Conservation (phyloP, 92 coral and sea anemone species). For the Phenganax subtilis region DNA sequence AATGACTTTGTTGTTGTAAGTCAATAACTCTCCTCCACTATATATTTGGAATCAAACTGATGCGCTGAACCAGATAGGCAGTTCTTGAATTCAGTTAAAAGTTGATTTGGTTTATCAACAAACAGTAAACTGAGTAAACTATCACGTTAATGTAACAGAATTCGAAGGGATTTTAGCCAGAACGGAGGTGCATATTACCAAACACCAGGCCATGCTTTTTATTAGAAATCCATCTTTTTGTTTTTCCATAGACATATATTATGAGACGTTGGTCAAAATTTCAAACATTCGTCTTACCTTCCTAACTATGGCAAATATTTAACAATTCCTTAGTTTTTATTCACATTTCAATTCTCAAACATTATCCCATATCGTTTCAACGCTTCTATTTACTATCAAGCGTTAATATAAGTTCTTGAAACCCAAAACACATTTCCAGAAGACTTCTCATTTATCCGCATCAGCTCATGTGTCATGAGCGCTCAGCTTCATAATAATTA, state of each 20-base stretch:
- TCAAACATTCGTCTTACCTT: conserved; percentile 14
- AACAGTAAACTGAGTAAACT: too few relatives aligned
- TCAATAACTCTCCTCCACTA: too few relatives aligned
- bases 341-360: not conserved
- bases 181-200: too few relatives aligned
- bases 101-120: too few relatives aligned
- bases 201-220: too few relatives aligned
- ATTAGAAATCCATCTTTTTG: too few relatives aligned
- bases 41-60: too few relatives aligned
- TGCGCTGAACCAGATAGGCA: too few relatives aligned
- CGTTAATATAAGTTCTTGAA: not conserved
- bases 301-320: conserved; percentile 11
- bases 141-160: too few relatives aligned
- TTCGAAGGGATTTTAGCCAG: not conserved
- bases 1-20: too few relatives aligned
- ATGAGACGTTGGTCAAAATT: not conserved
- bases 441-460: not conserved
- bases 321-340: not conserved
- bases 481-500: not conserved
- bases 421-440: not conserved
- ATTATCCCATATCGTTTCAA: not conserved
- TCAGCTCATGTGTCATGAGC: not conserved
- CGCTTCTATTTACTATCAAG: not conserved
- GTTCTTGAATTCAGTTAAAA: too few relatives aligned
- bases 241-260: too few relatives aligned